Evolutionary conservation across 2,797 vertebrate genomes (phyloP), one percentile per base, ranked within the genome.

Genomic region (Mallotus villosus): DNA sequence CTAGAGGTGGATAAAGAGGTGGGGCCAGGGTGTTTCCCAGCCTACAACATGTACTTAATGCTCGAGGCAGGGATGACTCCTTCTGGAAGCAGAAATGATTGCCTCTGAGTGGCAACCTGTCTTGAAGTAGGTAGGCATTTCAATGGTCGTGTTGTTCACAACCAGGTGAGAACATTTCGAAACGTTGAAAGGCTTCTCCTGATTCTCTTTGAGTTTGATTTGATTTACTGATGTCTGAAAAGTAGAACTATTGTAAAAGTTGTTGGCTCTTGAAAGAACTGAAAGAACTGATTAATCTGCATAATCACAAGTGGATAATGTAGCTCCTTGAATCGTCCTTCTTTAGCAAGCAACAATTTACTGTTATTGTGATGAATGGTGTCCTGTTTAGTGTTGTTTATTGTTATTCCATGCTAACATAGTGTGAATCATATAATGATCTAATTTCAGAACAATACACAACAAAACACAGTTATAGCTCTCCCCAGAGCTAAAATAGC

Each of bases 281-380:
- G n/a, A n/a, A n/a, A n/a, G n/a, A n/a, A n/a, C n/a, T n/a, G n/a
- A 16, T 25, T 73, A 63, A 69, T 63, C 67, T 65, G 21, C 57
- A 67, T 62, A 62, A 62, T 25, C 69, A 46, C 69, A 57, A 60
- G 58, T 68, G 66, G 63, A 58, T 61, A 55, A 59, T 60, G 63
- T 72, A 76, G 80, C 79, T 74, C 71, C 66, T 37, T 37, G 34
- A 37, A 37, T 37, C 9, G 9, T 37, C 6, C 7, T 37, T 37
- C 34, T 37, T 37, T 8, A 37, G 34, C 34, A 37, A 37, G 34
- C 34, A 37, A 11, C 34, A 37, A 37, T 37, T 37, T 37, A 8
- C 34, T 37, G 34, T 11, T 37, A 37, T 37, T 37, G 34, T 7
- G 34, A 8, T 37, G 34, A 37, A 37, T 37, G 34, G 34, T 37